Evolutionary conservation across 2,888 invertebrate species (phyloP).

Genomic region (Reticulitermes lucifugus): DNA sequence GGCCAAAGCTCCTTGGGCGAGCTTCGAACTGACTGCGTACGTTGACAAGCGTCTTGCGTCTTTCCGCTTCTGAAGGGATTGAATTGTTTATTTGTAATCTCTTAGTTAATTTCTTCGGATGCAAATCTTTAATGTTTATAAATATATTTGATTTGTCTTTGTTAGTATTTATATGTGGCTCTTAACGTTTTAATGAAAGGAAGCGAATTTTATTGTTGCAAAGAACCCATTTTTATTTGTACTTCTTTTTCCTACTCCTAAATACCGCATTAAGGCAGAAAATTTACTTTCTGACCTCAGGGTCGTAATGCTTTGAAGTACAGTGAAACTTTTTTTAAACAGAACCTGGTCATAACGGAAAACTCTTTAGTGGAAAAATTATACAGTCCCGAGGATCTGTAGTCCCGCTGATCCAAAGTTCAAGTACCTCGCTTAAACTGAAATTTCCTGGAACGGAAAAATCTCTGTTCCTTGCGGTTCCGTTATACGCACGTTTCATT

Average conservation of each 20-base stretch:
- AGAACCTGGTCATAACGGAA: no score
- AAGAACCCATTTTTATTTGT: background rate
- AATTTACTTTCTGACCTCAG: background rate
- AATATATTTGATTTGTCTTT: background rate
- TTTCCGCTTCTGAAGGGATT: background rate
- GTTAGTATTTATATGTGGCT: background rate
- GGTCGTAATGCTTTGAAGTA: background rate
- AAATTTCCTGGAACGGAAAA: no score
- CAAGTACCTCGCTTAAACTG: no score
- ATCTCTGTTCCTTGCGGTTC: no score
- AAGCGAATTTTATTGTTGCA: slow-evolving; percentile 20
- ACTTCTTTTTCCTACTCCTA: background rate
- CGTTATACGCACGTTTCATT: no score
- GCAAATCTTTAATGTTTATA: background rate
- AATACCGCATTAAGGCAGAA: background rate
- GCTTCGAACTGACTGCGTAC: background rate
- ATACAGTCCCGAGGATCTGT: no score
- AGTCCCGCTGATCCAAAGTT: no score
- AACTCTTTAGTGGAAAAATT: no score
- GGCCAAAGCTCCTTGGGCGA: slow-evolving; percentile 27
- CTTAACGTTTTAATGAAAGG: background rate
- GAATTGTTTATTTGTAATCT: background rate
- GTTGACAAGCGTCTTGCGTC: background rate
- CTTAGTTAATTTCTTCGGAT: background rate
- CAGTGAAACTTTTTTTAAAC: no score